These are phyloP conservation scores for Phthorimaea operculella DNA, from an alignment of 1,140 invertebrate species.

Conservation along the genomic window DNA sequence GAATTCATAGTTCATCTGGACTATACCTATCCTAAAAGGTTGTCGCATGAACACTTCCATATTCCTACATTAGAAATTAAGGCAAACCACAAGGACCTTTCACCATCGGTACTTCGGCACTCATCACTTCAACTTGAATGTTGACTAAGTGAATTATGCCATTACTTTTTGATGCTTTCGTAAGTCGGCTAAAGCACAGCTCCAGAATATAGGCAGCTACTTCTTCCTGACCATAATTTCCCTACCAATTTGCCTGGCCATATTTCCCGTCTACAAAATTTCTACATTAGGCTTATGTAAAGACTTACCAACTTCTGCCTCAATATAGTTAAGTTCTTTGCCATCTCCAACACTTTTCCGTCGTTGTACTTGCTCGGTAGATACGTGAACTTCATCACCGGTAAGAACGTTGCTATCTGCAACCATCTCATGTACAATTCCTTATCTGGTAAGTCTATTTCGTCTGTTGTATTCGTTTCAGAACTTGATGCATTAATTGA, in stretches of 20 bases:
- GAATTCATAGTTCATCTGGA: too few relatives aligned
- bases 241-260: not conserved
- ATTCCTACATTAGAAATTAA: too few relatives aligned
- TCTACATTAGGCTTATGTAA: not conserved
- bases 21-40: too few relatives aligned
- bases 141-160: too few relatives aligned
- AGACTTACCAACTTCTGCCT: conserved; percentile 75
- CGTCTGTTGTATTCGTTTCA: conserved; percentile 53
- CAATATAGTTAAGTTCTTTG: conserved; percentile 79
- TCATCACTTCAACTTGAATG: too few relatives aligned
- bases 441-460: conserved; percentile 76
- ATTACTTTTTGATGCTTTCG: too few relatives aligned
- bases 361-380: conserved; percentile 89
- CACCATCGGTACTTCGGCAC: too few relatives aligned
- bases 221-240: not conserved
- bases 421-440: conserved; percentile 95
- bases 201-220: too few relatives aligned
- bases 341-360: conserved; percentile 79
- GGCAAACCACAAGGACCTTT: too few relatives aligned
- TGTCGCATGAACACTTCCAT: too few relatives aligned
- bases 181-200: too few relatives aligned
- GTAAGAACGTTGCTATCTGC: conserved; percentile 92
- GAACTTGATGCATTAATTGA: conserved; percentile 42
- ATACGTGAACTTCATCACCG: conserved; percentile 91
- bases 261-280: not conserved